Percentiles rank a stretch among this genome's conserved stretches.
phyloP scores from a whole-genome alignment of 2,113 vertebrate genomes.

The Pachycephala philippinensis region DNA sequence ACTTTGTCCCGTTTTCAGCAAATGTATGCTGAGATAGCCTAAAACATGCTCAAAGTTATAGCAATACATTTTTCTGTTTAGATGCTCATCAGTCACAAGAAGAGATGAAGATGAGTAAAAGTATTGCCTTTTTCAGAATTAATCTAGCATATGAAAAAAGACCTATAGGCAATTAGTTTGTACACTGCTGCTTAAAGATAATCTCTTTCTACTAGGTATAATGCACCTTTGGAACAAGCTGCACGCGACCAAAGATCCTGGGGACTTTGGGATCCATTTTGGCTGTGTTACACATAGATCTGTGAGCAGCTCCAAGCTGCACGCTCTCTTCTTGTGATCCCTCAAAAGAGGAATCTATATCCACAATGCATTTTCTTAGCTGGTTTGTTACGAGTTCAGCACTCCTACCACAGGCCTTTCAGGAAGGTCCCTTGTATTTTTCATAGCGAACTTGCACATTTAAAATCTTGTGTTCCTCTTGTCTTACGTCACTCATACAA shows the following conservation, averaged over 20 bases:
- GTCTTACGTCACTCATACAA: slow-evolving; percentile 83
- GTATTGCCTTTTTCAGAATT: slow-evolving; percentile 55
- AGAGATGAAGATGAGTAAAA: slow-evolving; percentile 17
- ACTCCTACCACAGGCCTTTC: slow-evolving; percentile 13
- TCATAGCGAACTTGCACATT: background rate
- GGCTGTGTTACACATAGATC: background rate
- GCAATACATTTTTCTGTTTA: slow-evolving; percentile 20
- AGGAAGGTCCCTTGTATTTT: slow-evolving; percentile 30
- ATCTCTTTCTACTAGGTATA: background rate
- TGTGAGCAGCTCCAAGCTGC: slow-evolving; percentile 26
- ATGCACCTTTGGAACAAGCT: slow-evolving; percentile 38
- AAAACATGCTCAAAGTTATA: slow-evolving; percentile 62
- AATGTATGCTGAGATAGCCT: slow-evolving; percentile 30
- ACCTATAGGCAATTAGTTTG: slow-evolving; percentile 37
- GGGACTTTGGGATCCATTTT: background rate
- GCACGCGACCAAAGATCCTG: background rate
- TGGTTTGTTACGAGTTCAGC: slow-evolving; percentile 25
- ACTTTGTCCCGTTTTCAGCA: slow-evolving; percentile 12
- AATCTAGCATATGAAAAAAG: slow-evolving; percentile 45
- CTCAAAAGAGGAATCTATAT: slow-evolving; percentile 8
- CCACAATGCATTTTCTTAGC: background rate
- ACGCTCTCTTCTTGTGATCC: background rate
- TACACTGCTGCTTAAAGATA: slow-evolving; percentile 37
- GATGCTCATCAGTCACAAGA: slow-evolving; percentile 11
- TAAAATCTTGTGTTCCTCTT: background rate